phyloP scores from a whole-genome alignment of 2,113 vertebrate genomes.

The Gasterosteus nipponicus region DNA sequence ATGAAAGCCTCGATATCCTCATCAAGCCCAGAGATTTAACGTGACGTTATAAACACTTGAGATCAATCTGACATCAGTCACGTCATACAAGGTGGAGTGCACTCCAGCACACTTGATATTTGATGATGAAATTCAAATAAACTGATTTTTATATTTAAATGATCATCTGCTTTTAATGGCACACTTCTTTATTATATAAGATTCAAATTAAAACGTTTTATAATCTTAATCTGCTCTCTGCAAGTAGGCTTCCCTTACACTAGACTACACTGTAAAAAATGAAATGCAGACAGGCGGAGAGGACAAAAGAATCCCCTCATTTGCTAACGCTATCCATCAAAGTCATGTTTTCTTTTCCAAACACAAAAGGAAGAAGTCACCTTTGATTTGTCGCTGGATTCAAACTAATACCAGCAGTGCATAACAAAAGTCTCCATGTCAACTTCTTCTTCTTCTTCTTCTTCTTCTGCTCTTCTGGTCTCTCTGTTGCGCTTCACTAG shows the following conservation, averaged over 20 bases:
- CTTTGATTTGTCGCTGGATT: no score
- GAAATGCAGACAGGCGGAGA: no score
- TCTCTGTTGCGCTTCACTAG: no score
- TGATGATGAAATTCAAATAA: background rate
- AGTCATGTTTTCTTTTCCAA: no score
- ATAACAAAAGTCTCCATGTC: no score
- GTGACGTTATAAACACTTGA: background rate
- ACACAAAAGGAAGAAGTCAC: no score
- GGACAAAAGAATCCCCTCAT: no score
- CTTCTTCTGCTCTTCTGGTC: no score
- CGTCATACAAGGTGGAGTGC: background rate
- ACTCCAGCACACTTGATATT: background rate
- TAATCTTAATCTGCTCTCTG: background rate
- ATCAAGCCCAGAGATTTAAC: background rate
- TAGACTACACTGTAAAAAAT: no score
- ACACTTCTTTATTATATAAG: background rate
- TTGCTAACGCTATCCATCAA: no score
- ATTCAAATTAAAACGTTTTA: background rate
- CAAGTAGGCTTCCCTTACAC: background rate
- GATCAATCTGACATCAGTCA: background rate
- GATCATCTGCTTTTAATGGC: background rate
- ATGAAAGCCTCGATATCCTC: background rate
- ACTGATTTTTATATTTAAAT: background rate
- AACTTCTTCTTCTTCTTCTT: no score
- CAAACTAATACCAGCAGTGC: no score